Base-by-base conservation (phyloP, 2,888 invertebrate species). In the Drosophila atripex region DNA sequence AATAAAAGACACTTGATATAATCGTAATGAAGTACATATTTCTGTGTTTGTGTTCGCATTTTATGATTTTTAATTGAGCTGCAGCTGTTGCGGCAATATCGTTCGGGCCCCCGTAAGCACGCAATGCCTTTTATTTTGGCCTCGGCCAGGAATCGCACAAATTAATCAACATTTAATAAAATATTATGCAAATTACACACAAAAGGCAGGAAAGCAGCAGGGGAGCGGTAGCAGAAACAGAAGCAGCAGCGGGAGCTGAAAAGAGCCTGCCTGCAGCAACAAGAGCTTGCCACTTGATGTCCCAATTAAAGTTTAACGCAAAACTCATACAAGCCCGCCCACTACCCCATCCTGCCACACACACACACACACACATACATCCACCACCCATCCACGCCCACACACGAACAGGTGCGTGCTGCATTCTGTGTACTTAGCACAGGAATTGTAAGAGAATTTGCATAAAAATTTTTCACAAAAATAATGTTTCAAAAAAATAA, bases 131-230 rank as follows among this genome's bases (percentile, higher is more conserved):
- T 64, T 59, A 47, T 49, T 45, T 60, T 51, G 56, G 76, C 55
- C 23, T 28, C 45, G 60, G 16, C 14, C 46, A 55, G 49, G 52
- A 58, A 58, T 56, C 38, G 56, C 57, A 73, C 51, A 85, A 85
- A 82, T 82, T 87, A 82, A 82, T 82, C 87, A 85, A 68, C 82
- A 87, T 87, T 82, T 85, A 82, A 82, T 82, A 85, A 87, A 87
- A 85, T 87, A 85, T 82, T 87, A 87, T 87, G 71, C 72, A 69
- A 76, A 64, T 71, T 52, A 63, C 51, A 61, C 39, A 60, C 63
- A 63, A 73, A 63, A 59, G 77, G 72, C 58, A 54, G 73, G 30
- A 54, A 65, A 18, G 52, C 65, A 41, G 50, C 49, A 59, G 57
- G 12, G 57, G 12, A 32, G 14, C 25, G 30, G 21, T 7, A 23